These are phyloP conservation scores for Rachycentron canadum DNA, from an alignment of 2,797 vertebrate species.

Conservation along the genomic window DNA sequence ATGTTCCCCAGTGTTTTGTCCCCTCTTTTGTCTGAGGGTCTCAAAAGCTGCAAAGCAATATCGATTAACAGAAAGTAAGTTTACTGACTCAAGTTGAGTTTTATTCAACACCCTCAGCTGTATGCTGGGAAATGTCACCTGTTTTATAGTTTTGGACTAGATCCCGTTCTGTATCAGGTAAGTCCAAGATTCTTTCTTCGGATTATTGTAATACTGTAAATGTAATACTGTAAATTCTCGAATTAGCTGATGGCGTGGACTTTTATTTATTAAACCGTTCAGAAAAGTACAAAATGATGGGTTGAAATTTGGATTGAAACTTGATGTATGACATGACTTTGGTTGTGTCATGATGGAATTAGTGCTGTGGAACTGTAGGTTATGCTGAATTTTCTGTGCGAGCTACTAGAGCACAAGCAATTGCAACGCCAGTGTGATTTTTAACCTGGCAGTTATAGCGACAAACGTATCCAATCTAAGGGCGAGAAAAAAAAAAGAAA, in stretches of 20 bases:
- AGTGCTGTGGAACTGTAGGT: background rate
- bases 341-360: background rate
- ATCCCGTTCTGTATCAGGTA: background rate
- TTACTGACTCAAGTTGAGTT: slow-evolving; percentile 25
- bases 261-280: background rate
- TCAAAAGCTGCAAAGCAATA: slow-evolving; percentile 36
- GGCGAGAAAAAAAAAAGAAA: background rate
- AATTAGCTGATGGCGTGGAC: background rate
- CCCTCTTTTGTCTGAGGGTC: slow-evolving; percentile 45
- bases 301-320: background rate
- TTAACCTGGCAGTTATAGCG: background rate
- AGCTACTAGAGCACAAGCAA: background rate
- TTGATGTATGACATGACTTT: background rate
- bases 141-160: background rate
- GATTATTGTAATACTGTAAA: background rate
- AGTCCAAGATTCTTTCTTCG: background rate
- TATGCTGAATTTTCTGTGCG: background rate
- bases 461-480: background rate
- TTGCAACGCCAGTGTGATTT: background rate
- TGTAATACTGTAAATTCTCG: background rate
- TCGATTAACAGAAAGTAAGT: slow-evolving; percentile 39
- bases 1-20: slow-evolving; percentile 40
- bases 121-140: slow-evolving; percentile 14
- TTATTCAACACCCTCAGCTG: slow-evolving; percentile 10
- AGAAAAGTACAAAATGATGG: background rate